phyloP scores from a whole-genome alignment of 2,888 invertebrate species.

The Yponomeuta cagnagella region DNA sequence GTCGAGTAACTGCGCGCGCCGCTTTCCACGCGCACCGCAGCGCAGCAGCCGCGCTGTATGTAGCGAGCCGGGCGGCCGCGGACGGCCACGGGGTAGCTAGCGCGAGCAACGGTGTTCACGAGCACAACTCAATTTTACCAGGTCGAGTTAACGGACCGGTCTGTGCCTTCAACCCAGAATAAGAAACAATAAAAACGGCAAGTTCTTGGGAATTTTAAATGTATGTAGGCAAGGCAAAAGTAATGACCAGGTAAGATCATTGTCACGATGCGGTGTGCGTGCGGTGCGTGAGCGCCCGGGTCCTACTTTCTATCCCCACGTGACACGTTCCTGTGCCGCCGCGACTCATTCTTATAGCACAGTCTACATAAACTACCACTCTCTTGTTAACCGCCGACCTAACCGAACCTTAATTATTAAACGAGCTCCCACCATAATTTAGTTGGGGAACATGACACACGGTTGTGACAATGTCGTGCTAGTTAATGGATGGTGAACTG shows the following conservation, averaged over 20 bases:
- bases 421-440: no score
- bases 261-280: conserved; percentile 2
- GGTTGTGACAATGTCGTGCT: no score
- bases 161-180: background rate
- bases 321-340: background rate
- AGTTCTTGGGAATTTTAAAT: background rate
- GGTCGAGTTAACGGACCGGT: background rate
- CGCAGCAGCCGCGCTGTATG: conserved; percentile 4
- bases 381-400: no score
- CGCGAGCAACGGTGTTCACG: background rate
- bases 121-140: background rate
- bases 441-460: no score
- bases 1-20: conserved; percentile 12
- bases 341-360: background rate
- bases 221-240: background rate
- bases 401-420: no score
- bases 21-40: conserved; percentile 7
- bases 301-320: conserved; percentile 14
- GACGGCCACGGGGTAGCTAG: background rate
- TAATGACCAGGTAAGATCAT: background rate
- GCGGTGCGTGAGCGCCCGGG: conserved; percentile 6
- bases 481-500: no score
- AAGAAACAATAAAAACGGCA: background rate
- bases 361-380: no score
- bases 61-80: background rate